Evolutionary conservation across 2,888 invertebrate genomes (phyloP).

Genomic region (Malthinus flaveolus): DNA sequence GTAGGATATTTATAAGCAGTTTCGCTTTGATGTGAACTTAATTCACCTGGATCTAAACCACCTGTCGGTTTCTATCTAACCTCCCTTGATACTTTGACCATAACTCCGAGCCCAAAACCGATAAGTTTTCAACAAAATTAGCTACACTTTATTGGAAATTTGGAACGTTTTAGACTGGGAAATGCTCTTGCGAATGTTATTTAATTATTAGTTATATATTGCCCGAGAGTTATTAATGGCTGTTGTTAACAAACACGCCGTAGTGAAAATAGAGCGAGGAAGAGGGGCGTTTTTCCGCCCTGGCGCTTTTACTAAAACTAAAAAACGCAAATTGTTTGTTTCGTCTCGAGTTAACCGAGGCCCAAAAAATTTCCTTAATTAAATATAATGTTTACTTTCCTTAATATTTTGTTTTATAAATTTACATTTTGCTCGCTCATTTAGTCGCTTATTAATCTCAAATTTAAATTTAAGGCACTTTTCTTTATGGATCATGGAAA

Average conservation of each 20-base stretch:
- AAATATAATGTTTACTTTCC: too few species aligned
- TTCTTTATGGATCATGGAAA: conserved; percentile 16
- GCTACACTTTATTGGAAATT: conserved; percentile 29
- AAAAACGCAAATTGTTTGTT: background rate
- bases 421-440: too few species aligned
- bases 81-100: conserved; percentile 25
- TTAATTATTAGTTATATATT: conserved; percentile 18
- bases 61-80: conserved; percentile 22
- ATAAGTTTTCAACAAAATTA: conserved; percentile 24
- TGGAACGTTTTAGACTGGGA: conserved; percentile 16
- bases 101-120: conserved; percentile 19
- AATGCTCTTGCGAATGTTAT: conserved; percentile 25
- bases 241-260: conserved; percentile 2
- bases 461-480: conserved; percentile 6
- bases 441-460: too few species aligned
- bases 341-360: background rate
- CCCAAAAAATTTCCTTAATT: background rate
- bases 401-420: too few species aligned
- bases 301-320: background rate
- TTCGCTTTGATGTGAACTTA: conserved; percentile 26
- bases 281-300: background rate
- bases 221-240: conserved; percentile 4
- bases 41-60: conserved; percentile 28
- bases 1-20: conserved; percentile 24
- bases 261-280: background rate